A percentile compares a stretch with the other conserved stretches of the same genome.
Conservation (phyloP, 2,888 invertebrate genomes). For the Acutogordius australiensis region DNA sequence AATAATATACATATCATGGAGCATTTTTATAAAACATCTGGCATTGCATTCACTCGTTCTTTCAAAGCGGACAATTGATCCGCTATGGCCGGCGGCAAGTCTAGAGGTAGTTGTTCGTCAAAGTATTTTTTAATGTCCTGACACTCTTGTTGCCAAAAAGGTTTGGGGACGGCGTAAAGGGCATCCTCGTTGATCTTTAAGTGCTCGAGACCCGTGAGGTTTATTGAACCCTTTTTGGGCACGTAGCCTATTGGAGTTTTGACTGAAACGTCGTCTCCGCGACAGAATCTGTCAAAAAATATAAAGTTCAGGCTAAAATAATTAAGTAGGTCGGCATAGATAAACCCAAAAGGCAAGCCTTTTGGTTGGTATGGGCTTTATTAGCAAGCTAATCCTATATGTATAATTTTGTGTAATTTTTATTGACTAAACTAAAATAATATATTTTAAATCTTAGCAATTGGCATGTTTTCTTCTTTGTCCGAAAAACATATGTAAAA, state of each 20-base stretch:
- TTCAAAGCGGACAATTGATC: conserved; percentile 38
- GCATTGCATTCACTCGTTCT: conserved; percentile 27
- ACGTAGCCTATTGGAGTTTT: conserved; percentile 19
- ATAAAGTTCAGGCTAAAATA: too few relatives aligned
- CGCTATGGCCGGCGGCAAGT: conserved; percentile 46
- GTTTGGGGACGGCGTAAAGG: conserved; percentile 22
- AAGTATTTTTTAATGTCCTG: conserved; percentile 57
- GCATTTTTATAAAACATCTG: too few relatives aligned
- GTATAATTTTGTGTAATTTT: too few relatives aligned
- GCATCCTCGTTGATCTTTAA: conserved; percentile 20
- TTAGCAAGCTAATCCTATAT: too few relatives aligned
- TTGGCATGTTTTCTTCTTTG: too few relatives aligned
- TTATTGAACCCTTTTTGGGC: conserved; percentile 16
- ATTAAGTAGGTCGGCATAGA: too few relatives aligned
- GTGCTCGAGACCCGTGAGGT: conserved; percentile 20
- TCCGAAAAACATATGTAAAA: too few relatives aligned
- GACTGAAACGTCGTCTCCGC: conserved; percentile 28
- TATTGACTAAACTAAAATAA: too few relatives aligned
- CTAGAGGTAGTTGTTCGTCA: conserved; percentile 55
- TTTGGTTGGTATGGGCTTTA: too few relatives aligned
- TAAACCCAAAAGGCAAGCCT: too few relatives aligned
- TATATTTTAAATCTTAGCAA: too few relatives aligned
- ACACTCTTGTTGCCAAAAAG: conserved; percentile 25
- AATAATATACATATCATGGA: too few relatives aligned
- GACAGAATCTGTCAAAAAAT: conserved; percentile 49